Conservation (phyloP, 1,140 invertebrate species). For the Apis cerana region DNA sequence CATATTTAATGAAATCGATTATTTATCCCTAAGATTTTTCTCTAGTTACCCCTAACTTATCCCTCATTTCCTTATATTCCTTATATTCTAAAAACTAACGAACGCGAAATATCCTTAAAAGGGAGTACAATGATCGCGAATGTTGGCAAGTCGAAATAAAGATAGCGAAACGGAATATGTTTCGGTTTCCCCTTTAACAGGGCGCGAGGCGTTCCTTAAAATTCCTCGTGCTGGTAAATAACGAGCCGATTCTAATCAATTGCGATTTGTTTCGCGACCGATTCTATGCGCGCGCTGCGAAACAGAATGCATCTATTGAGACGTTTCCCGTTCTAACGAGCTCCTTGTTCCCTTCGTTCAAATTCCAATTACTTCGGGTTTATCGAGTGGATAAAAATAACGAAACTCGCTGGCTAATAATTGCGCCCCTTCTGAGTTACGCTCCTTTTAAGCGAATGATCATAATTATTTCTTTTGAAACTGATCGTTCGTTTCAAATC, state of each 20-base stretch:
- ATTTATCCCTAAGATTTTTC: background rate
- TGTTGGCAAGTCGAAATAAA: constrained; percentile 6
- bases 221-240: constrained; percentile 45
- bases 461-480: background rate
- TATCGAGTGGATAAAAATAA: background rate
- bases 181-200: constrained; percentile 37
- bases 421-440: background rate
- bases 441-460: background rate
- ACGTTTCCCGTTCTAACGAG: constrained; percentile 51
- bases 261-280: constrained; percentile 58
- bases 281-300: constrained; percentile 34
- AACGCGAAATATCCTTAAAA: background rate
- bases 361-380: background rate
- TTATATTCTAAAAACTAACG: background rate
- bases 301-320: constrained; percentile 40
- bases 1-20: no score
- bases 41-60: no score
- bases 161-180: constrained; percentile 47
- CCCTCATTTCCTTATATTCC: no score
- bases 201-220: constrained; percentile 52
- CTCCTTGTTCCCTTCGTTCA: constrained; percentile 15
- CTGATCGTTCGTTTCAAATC: background rate
- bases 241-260: constrained; percentile 67
- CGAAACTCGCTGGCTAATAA: no score
- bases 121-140: background rate